Evolutionary conservation across 2,797 vertebrate genomes (phyloP).

Genomic region (Alexandromys oeconomus): DNA sequence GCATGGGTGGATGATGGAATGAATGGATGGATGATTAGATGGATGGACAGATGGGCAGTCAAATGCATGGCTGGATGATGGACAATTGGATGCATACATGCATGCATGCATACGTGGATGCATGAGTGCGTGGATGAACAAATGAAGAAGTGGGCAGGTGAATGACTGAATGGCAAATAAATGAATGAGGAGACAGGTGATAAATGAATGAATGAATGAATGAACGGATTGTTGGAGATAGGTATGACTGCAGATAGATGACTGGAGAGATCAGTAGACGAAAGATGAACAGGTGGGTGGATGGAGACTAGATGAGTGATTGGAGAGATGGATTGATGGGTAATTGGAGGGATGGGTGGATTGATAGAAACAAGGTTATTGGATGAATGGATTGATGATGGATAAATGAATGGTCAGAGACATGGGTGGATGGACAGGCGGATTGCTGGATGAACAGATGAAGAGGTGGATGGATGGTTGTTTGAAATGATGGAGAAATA

Average conservation of each 20-base stretch:
- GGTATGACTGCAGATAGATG: neutral
- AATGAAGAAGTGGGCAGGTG: too few species aligned
- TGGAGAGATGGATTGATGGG: too few species aligned
- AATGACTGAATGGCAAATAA: too few species aligned
- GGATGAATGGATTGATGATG: neutral
- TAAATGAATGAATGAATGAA: neutral
- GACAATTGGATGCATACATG: too few species aligned
- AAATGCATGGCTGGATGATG: accelerated
- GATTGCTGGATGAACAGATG: neutral
- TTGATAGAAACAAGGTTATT: neutral
- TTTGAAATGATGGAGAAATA: neutral
- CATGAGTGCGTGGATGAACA: accelerated
- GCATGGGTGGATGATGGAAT: neutral
- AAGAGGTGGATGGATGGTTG: too few species aligned
- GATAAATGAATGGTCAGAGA: neutral
- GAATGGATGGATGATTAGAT: too few species aligned
- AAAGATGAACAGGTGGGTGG: too few species aligned
- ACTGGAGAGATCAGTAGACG: too few species aligned
- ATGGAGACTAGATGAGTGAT: accelerated
- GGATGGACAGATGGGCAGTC: too few species aligned
- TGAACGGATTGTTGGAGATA: neutral
- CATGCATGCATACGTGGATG: too few species aligned
- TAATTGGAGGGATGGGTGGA: neutral
- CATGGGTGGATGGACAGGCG: neutral
- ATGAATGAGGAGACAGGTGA: neutral